Base-by-base conservation (phyloP, 2,888 invertebrate genomes). In the Tinea pellionella region DNA sequence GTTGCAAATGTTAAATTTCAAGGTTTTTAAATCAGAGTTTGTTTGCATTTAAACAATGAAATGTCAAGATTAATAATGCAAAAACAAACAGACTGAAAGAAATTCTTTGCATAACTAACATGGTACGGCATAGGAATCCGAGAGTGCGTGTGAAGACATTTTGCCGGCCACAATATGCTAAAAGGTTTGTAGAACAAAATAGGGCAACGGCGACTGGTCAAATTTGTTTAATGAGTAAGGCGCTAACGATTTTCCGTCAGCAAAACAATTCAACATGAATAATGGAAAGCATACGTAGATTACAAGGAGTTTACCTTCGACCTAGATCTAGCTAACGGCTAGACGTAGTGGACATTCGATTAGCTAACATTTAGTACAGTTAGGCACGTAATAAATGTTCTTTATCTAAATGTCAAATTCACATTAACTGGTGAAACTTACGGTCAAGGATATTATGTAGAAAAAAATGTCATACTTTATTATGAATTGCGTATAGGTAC, bases 241-340 rank as follows among this genome's bases (percentile, higher is more conserved):
- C 62, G 67, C 69, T 80, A 83, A 81, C 80, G 79, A 84, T 81
- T 84, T 84, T 81, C 75, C 74, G 75, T 80, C 78, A 79, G 72
- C 69, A 65, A 66, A 74, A 78, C 77, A 77, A 79, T 80, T 69
- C 77, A 64, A 72, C 76, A 80, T 83, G 81, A 84, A 83, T 85
- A 80, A 84, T 85, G 77, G 73, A 81, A 70, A 69, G 66, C 73
- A 71, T 58, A 43, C 72, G 72, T 70, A 73, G 63, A 32, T 60
- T 18, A 55, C 59, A 58, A 43, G 51, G 29, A 19, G 64, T 62
- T 61, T 57, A 65, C 67, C 68, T 69, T 66, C 73, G 79, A 72
- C 80, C 84, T 72, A 84, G 71, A 81, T 83, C 73, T 76, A 29
- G 13, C 37, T 29, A 32, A 16, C 57, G 51, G 16, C 59, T 41